Percentiles rank a stretch among this genome's conserved stretches.
phyloP scores from a whole-genome alignment of 2,797 vertebrate species.

The Bradypodion pumilum region DNA sequence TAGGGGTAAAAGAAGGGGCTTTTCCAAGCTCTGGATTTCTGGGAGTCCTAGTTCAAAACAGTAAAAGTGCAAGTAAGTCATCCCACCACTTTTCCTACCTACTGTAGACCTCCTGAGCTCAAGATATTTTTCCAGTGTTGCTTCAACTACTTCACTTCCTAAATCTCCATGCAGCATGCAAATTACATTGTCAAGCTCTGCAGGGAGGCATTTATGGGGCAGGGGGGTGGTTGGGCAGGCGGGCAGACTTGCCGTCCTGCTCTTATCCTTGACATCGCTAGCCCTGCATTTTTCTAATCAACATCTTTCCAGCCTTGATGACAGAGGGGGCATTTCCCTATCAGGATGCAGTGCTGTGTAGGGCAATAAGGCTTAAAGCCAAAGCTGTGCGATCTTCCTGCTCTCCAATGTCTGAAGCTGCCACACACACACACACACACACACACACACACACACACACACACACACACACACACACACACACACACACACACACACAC shows the following conservation, averaged over 20 bases:
- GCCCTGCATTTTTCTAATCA: slow-evolving; percentile 50
- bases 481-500: no score
- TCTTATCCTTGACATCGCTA: slow-evolving; percentile 44
- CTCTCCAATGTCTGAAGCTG: slow-evolving; percentile 30
- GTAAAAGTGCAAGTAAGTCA: no score
- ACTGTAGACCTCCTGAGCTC: neutral
- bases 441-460: no score
- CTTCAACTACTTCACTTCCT: slow-evolving; percentile 25
- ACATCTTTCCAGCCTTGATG: accelerated
- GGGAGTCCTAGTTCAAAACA: no score
- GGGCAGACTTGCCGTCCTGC: slow-evolving; percentile 19
- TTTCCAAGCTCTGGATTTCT: no score
- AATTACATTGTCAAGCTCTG: slow-evolving; percentile 43
- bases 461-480: no score
- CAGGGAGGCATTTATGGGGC: slow-evolving; percentile 1
- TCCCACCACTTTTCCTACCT: no score
- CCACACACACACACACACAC: no score
- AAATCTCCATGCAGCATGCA: neutral
- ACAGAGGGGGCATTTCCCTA: slow-evolving; percentile 36
- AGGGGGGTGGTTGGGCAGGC: neutral
- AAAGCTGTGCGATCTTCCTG: neutral
- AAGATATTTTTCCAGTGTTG: neutral
- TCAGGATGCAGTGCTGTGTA: neutral
- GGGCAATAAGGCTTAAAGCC: slow-evolving; percentile 8
- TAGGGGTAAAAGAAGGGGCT: no score